Conservation (phyloP, 2,888 invertebrate species). For the Marronus borbonicus region DNA sequence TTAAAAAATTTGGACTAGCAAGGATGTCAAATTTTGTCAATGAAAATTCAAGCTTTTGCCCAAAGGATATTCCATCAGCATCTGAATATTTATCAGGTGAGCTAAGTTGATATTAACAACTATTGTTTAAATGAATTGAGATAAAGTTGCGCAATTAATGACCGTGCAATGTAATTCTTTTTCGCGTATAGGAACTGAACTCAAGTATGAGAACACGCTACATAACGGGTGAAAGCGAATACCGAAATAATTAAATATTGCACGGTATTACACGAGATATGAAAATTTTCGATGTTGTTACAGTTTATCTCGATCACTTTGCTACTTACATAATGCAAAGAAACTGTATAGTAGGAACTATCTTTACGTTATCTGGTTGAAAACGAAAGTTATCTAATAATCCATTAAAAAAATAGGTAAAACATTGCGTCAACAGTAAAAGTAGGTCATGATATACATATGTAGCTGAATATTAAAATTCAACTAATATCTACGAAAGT, state of each 20-base stretch:
- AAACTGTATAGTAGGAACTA: too few relatives aligned
- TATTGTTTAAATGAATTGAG: background rate
- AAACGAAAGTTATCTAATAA: constrained; percentile 17
- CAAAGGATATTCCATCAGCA: constrained; percentile 63
- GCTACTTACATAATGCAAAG: background rate
- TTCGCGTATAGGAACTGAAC: background rate
- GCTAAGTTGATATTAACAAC: constrained; percentile 13
- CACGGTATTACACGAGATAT: background rate
- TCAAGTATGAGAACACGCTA: background rate
- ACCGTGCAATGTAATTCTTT: background rate
- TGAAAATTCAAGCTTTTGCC: constrained; percentile 56
- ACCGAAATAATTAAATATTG: constrained; percentile 3
- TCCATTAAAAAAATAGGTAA: constrained; percentile 27
- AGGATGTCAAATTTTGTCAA: constrained; percentile 53
- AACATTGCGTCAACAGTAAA: constrained; percentile 30
- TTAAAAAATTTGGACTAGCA: constrained; percentile 54
- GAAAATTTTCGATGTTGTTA: background rate
- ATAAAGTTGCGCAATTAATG: constrained; percentile 8
- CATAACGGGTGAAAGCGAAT: constrained; percentile 20
- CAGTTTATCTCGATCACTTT: constrained; percentile 9
- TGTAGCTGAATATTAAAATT: constrained; percentile 5
- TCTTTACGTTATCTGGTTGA: background rate
- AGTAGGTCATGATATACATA: constrained; percentile 25
- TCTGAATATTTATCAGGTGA: constrained; percentile 65
- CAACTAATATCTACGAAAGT: constrained; percentile 20